Conservation (phyloP, 2,888 invertebrate genomes). For the Serrognathus titanus region DNA sequence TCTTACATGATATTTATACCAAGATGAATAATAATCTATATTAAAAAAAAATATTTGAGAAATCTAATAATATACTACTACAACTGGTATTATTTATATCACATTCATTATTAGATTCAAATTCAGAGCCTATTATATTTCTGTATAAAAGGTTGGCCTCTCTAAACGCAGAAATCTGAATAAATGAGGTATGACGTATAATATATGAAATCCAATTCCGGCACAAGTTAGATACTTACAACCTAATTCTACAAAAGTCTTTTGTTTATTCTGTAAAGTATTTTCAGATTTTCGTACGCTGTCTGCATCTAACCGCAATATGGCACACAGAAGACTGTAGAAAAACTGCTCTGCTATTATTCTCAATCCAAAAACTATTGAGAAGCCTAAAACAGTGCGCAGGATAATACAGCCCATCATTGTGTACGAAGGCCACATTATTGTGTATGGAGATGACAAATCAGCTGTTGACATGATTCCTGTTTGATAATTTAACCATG, state of each 20-base stretch:
- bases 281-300: slow-evolving; percentile 63
- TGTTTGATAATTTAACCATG: slow-evolving; percentile 80
- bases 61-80: no score
- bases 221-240: slow-evolving; percentile 81
- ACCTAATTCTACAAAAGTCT: slow-evolving; percentile 74
- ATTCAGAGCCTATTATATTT: slow-evolving; percentile 57
- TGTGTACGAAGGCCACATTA: slow-evolving; percentile 74
- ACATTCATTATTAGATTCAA: no score
- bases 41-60: no score
- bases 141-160: slow-evolving; percentile 80
- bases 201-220: slow-evolving; percentile 74
- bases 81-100: no score
- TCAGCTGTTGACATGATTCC: slow-evolving; percentile 64
- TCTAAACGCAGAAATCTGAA: slow-evolving; percentile 75
- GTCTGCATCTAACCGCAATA: slow-evolving; percentile 65
- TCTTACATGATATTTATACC: no score
- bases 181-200: slow-evolving; percentile 73
- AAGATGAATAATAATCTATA: no score
- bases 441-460: slow-evolving; percentile 63
- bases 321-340: slow-evolving; percentile 66
- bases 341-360: slow-evolving; percentile 66
- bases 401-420: slow-evolving; percentile 67
- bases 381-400: slow-evolving; percentile 72
- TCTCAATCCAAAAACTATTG: slow-evolving; percentile 67
- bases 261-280: slow-evolving; percentile 65